These are phyloP conservation scores for Caranx melampygus DNA, from an alignment of 2,113 vertebrate species.

Conservation along the genomic window DNA sequence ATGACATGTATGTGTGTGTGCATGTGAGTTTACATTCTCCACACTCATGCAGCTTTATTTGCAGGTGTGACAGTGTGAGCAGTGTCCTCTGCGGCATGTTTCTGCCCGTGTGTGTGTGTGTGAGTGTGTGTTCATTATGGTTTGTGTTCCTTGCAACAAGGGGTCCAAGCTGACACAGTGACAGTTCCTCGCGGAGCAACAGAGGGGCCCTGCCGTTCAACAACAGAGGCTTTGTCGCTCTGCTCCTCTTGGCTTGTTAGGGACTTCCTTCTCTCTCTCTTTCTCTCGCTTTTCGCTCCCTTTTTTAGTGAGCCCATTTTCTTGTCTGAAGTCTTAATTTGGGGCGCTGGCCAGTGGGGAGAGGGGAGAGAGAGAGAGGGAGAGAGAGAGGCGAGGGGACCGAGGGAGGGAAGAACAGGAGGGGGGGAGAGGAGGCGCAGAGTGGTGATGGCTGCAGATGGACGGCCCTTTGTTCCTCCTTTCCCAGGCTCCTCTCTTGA, in stretches of 20 bases:
- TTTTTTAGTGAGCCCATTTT: slow-evolving; percentile 81
- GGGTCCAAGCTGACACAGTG: slow-evolving; percentile 79
- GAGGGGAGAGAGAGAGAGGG: slow-evolving; percentile 24
- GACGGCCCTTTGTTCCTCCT: slow-evolving; percentile 83
- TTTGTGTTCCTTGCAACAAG: slow-evolving; percentile 67
- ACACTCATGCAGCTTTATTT: not conserved
- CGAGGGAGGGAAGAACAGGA: slow-evolving; percentile 59
- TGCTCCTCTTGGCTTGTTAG: slow-evolving; percentile 82
- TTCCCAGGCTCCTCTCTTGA: slow-evolving; percentile 84
- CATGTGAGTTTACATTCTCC: slow-evolving; percentile 13
- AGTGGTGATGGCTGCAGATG: slow-evolving; percentile 79
- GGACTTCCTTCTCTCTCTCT: slow-evolving; percentile 78
- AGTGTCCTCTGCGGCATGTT: slow-evolving; percentile 37
- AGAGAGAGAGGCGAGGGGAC: slow-evolving; percentile 61
- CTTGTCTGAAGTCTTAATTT: slow-evolving; percentile 86
- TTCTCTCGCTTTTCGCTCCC: slow-evolving; percentile 63
- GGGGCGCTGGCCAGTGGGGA: slow-evolving; percentile 81
- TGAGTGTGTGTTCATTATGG: slow-evolving; percentile 59
- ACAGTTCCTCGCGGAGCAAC: slow-evolving; percentile 76
- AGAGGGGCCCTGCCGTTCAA: slow-evolving; percentile 80
- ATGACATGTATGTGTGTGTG: slow-evolving; percentile 7
- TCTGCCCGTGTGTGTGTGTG: slow-evolving; percentile 49
- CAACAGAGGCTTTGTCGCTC: slow-evolving; percentile 83
- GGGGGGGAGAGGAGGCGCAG: slow-evolving; percentile 50
- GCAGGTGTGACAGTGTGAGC: slow-evolving; percentile 7